Conservation (phyloP, 2,888 invertebrate species). For the Dichetophora obliterata region DNA sequence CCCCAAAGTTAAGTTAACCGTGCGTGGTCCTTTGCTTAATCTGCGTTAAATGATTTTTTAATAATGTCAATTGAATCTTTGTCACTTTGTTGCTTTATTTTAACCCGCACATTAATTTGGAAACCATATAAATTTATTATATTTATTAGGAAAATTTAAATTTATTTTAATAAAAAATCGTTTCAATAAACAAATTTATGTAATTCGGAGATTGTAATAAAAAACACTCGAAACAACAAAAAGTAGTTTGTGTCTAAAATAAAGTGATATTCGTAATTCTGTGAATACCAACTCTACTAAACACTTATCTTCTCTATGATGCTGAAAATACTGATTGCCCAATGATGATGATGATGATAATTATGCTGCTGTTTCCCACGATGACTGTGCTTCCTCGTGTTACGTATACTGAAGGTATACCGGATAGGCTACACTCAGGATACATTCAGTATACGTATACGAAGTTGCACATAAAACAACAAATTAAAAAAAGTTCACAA, state of each 20-base stretch:
- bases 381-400: constrained; percentile 93
- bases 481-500: constrained; percentile 42
- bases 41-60: too few relatives aligned
- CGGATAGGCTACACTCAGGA: constrained; percentile 99
- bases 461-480: constrained; percentile 81
- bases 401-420: constrained; percentile 99
- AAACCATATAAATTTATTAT: too few relatives aligned
- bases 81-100: too few relatives aligned
- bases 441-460: constrained; percentile 99
- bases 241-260: neutral
- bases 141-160: too few relatives aligned
- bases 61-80: too few relatives aligned
- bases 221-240: neutral
- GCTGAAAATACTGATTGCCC: neutral
- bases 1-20: too few relatives aligned
- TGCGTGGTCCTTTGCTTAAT: too few relatives aligned
- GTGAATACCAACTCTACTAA: constrained; percentile 1
- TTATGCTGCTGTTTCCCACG: constrained; percentile 55
- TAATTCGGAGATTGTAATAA: too few relatives aligned
- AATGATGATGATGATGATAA: neutral
- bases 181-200: too few relatives aligned
- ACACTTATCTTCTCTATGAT: neutral
- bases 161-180: too few relatives aligned
- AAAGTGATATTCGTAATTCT: constrained; percentile 7
- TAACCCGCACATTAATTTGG: too few relatives aligned